Percentiles rank a stretch among this genome's conserved stretches.
phyloP scores from a whole-genome alignment of 30 jellyfish, hydroid and myxozoan species.

The Turritopsis rubra region DNA sequence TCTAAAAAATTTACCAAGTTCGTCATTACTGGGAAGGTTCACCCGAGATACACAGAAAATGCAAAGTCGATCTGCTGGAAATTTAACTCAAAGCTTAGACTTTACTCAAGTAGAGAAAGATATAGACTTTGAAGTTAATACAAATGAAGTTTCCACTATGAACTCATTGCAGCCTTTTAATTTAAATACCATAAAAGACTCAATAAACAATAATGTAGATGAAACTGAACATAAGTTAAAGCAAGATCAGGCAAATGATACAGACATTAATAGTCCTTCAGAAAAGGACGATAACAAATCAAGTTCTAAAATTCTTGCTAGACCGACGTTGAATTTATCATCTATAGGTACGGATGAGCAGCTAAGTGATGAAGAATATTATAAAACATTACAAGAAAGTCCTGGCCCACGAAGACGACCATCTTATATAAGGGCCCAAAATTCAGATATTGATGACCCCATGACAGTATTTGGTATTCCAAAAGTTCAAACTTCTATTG shows the following conservation, averaged over 20 bases:
- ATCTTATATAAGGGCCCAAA: constrained; percentile 77
- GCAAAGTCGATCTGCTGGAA: constrained; percentile 67
- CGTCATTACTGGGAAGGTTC: constrained; percentile 24
- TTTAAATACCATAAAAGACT: not conserved
- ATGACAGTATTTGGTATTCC: constrained; percentile 21
- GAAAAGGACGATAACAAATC: not conserved
- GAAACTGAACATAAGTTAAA: not conserved
- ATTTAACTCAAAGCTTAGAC: constrained; percentile 15
- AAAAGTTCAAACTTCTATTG: constrained; percentile 22
- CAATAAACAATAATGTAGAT: not conserved
- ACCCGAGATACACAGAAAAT: constrained; percentile 40
- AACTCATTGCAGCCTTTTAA: not conserved
- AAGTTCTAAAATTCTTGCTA: not conserved
- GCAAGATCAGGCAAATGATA: not conserved
- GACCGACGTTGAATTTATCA: constrained; percentile 23
- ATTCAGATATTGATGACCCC: constrained; percentile 26
- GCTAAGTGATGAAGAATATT: constrained; percentile 8
- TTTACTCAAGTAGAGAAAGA: constrained; percentile 4
- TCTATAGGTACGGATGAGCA: constrained; percentile 5
- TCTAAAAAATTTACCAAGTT: constrained; percentile 19
- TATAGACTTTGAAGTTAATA: not conserved
- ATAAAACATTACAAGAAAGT: not conserved
- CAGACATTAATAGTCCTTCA: not conserved
- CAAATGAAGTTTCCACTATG: not conserved
- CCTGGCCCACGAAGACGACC: constrained; percentile 87